phyloP scores from a whole-genome alignment of 2,113 vertebrate species.

The Psammodynastes pulverulentus region DNA sequence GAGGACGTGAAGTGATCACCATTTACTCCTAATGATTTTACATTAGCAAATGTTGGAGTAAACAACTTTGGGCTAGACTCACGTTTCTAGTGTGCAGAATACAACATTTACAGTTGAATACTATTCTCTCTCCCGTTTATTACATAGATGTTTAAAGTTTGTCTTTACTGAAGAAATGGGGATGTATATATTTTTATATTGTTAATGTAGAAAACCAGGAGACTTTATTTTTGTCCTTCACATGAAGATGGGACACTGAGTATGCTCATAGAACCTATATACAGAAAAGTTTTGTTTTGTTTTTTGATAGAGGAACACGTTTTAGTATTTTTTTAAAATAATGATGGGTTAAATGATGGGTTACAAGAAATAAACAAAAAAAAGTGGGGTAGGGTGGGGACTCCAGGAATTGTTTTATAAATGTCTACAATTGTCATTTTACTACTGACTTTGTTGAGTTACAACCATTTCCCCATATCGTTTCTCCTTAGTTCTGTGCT shows the following conservation, averaged over 20 bases:
- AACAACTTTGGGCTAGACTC: conserved; percentile 3
- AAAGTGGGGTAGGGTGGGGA: neutral
- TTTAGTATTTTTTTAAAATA: conserved; percentile 8
- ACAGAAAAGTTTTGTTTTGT: neutral
- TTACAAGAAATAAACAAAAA: neutral
- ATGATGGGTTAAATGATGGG: neutral
- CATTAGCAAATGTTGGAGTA: neutral
- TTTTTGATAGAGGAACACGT: neutral
- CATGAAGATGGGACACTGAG: neutral
- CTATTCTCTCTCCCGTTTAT: neutral
- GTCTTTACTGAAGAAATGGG: conserved; percentile 14
- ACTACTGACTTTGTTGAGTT: neutral
- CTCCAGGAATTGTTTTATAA: conserved; percentile 5
- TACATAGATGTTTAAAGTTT: conserved; percentile 16
- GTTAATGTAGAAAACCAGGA: neutral
- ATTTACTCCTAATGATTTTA: conserved; percentile 84
- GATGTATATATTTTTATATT: conserved; percentile 17
- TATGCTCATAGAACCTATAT: conserved; percentile 4
- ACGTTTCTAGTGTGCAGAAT: conserved; percentile 30
- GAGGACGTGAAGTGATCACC: conserved; percentile 94
- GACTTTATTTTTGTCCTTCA: neutral
- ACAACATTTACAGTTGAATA: conserved; percentile 4
- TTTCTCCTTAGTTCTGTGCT: neutral
- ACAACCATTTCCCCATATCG: neutral
- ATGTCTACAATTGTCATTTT: neutral